These are phyloP conservation scores for Eumacrocentrus americanus DNA, from an alignment of 2,888 invertebrate genomes.

Conservation along the genomic window DNA sequence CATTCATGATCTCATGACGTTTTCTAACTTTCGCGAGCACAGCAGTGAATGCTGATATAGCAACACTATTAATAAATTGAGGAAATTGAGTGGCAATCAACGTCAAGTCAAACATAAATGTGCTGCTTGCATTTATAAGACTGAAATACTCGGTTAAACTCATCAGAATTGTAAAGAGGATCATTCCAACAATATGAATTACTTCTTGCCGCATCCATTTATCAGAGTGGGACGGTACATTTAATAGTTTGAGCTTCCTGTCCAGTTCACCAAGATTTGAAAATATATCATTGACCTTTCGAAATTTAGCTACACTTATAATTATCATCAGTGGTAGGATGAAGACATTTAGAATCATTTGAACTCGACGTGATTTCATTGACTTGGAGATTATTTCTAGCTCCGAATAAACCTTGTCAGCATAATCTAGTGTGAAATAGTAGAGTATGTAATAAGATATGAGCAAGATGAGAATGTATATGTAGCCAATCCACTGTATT, in stretches of 20 bases:
- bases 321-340: conserved; percentile 28
- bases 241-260: conserved; percentile 32
- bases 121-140: conserved; percentile 22
- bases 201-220: conserved; percentile 26
- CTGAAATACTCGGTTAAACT: conserved; percentile 33
- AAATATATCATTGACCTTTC: conserved; percentile 15
- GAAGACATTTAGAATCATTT: conserved; percentile 19
- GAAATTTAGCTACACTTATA: conserved; percentile 7
- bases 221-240: conserved; percentile 27
- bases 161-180: conserved; percentile 30
- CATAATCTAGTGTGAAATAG: conserved; percentile 17
- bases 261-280: conserved; percentile 26
- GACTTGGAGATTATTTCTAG: conserved; percentile 21
- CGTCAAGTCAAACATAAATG: conserved; percentile 19
- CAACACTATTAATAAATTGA: conserved; percentile 31
- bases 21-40: conserved; percentile 28
- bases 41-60: conserved; percentile 30
- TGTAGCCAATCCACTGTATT: conserved; percentile 29
- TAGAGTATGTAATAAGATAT: conserved; percentile 21
- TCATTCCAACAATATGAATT: conserved; percentile 22
- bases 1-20: conserved; percentile 34
- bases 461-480: conserved; percentile 28
- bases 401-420: conserved; percentile 13
- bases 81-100: conserved; percentile 34
- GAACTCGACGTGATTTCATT: conserved; percentile 8